Evolutionary conservation across 2,797 vertebrate species (phyloP), one percentile per base, ranked within the genome.

Genomic region (Gallinago stenura): DNA sequence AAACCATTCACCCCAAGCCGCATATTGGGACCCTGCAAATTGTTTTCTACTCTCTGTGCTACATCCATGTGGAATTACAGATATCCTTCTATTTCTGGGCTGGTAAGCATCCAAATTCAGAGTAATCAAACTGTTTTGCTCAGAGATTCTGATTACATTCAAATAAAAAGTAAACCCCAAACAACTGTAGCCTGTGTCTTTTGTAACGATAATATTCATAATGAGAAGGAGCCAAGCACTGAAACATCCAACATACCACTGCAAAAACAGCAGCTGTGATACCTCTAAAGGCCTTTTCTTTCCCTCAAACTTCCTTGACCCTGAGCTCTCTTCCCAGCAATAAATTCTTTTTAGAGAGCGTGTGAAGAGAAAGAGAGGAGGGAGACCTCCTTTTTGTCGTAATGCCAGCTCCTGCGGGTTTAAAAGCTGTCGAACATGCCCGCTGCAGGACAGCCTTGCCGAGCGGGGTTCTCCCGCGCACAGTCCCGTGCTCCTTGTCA

Each of bases 281-380:
- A 65, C 39, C 31, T 39, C 90, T 58, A 57, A 84, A 77, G 60
- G 69, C 35, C 61, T 94, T 73, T 94, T 83, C 69, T 90, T 78
- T 25, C 80, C 80, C 83, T 85, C 87, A 95, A 89, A 84, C 93
- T 87, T 93, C 77, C 75, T 30, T 96, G 83, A 95, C 89, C 85
- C 83, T 39, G 53, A 68, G 75, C 69, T 83, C 62, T 79, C 73
- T 90, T 81, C 82, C 71, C 86, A 84, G 85, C 83, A 84, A 80
- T 95, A 93, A 88, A 89, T 82, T 61, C 48, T 81, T 93, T 88
- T 28, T 33, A 56, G 70, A 66, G 84, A 64, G 48, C 5, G 17
- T 18, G 57, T 43, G 28, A 70, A 78, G 56, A 83, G 43, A 56
- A 51, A 31, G 48, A 58, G 17, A 48, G 56, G 76, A 65, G 33